Evolutionary conservation across 2,888 invertebrate species (phyloP).

Genomic region (Apantesis nais): DNA sequence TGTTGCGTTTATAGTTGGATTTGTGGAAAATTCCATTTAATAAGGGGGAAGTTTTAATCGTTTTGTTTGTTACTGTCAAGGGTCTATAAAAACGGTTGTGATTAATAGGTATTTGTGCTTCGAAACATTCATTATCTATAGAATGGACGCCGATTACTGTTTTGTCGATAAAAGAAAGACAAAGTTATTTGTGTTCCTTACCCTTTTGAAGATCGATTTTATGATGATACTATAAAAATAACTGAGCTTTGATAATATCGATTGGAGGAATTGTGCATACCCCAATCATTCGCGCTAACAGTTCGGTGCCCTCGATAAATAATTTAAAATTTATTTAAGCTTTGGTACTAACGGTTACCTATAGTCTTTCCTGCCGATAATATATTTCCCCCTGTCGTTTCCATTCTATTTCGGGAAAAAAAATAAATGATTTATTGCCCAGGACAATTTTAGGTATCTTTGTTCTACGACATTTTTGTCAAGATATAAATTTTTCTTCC

Average conservation of each 20-base stretch:
- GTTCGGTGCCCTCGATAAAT: no score
- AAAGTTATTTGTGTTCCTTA: neutral
- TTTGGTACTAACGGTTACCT: neutral
- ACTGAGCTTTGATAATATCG: neutral
- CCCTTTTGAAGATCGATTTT: neutral
- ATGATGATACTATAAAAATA: neutral
- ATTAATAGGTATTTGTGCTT: conserved; percentile 1
- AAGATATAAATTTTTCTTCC: neutral
- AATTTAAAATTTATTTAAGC: no score
- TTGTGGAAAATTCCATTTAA: conserved; percentile 3
- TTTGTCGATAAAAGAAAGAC: neutral
- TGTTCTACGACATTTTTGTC: neutral
- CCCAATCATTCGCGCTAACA: no score
- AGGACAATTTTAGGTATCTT: neutral
- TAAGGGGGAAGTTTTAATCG: conserved; percentile 9
- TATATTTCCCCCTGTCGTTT: neutral
- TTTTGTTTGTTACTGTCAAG: conserved; percentile 9
- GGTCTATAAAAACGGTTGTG: neutral
- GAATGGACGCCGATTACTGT: neutral
- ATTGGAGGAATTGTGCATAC: neutral
- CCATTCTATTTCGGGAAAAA: neutral
- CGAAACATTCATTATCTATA: neutral
- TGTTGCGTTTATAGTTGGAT: conserved; percentile 10
- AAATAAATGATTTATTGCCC: no score
- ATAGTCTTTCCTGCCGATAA: neutral